These are phyloP conservation scores for Lepilemur ruficaudatus DNA, from an alignment of 2,797 vertebrate species.

Conservation along the genomic window DNA sequence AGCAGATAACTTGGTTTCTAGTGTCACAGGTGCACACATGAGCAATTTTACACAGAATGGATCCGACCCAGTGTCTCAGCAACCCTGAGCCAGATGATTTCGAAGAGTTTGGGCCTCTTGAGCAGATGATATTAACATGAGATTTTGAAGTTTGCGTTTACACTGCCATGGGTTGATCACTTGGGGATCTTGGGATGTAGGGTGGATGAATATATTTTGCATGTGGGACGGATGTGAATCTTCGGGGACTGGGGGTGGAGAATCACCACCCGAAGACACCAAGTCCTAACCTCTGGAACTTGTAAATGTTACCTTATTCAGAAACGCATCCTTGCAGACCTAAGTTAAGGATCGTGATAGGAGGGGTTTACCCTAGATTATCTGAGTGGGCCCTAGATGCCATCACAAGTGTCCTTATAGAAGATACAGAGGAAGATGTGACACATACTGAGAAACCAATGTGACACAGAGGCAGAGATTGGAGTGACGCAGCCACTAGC, in stretches of 20 bases:
- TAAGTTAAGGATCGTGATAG: neutral
- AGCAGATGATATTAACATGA: neutral
- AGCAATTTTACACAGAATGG: neutral
- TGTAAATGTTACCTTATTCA: no score
- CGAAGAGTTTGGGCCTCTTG: neutral
- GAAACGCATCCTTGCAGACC: neutral
- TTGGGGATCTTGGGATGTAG: rapidly evolving
- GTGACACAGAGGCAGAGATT: neutral
- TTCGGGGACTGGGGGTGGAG: neutral
- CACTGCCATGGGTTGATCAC: neutral
- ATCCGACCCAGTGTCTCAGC: neutral
- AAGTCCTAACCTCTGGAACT: neutral
- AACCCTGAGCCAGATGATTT: no score
- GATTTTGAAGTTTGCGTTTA: neutral
- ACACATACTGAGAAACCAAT: neutral
- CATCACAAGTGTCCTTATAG: neutral
- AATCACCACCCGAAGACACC: neutral
- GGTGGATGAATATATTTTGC: neutral
- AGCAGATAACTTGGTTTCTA: neutral
- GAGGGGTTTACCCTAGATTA: neutral
- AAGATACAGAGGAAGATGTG: neutral
- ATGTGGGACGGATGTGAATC: neutral
- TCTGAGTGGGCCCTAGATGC: neutral
- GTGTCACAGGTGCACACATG: neutral
- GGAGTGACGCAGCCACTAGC: rapidly evolving